Evolutionary conservation across 1,140 invertebrate species (phyloP).

Genomic region (Lucilia sericata): DNA sequence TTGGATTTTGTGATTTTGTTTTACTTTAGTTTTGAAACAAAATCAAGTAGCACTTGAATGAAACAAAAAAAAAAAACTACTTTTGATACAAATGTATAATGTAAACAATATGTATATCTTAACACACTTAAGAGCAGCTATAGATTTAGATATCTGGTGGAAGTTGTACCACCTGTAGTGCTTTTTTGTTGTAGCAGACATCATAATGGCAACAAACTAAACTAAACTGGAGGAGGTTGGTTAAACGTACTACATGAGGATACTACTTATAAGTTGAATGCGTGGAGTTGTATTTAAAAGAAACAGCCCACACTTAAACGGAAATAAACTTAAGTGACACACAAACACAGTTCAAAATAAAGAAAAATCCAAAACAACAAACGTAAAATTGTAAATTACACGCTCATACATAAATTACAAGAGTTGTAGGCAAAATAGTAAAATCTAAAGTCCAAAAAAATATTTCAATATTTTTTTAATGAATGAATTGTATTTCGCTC

Average conservation of each 20-base stretch:
- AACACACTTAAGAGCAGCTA: background rate
- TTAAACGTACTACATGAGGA: background rate
- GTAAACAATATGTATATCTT: background rate
- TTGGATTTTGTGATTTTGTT: background rate
- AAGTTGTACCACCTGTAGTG: background rate
- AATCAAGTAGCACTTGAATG: slow-evolving; percentile 32
- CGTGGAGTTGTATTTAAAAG: background rate
- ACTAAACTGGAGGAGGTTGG: background rate
- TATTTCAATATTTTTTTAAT: no score
- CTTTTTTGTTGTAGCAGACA: background rate
- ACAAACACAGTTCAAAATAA: background rate
- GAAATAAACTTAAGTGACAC: slow-evolving; percentile 26
- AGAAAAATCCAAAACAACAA: background rate
- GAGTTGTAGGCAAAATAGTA: no score
- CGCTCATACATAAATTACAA: no score
- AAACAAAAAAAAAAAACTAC: background rate
- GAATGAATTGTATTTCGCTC: no score
- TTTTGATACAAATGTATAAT: background rate
- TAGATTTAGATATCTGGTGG: background rate
- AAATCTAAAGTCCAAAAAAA: no score
- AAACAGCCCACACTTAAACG: slow-evolving; percentile 30
- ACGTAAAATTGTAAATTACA: background rate
- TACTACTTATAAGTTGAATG: background rate
- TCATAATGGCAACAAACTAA: background rate
- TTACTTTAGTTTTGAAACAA: background rate